Evolutionary conservation across 1,140 invertebrate species (phyloP), one percentile per base, ranked within the genome.

Genomic region (Lepidurus arcticus): DNA sequence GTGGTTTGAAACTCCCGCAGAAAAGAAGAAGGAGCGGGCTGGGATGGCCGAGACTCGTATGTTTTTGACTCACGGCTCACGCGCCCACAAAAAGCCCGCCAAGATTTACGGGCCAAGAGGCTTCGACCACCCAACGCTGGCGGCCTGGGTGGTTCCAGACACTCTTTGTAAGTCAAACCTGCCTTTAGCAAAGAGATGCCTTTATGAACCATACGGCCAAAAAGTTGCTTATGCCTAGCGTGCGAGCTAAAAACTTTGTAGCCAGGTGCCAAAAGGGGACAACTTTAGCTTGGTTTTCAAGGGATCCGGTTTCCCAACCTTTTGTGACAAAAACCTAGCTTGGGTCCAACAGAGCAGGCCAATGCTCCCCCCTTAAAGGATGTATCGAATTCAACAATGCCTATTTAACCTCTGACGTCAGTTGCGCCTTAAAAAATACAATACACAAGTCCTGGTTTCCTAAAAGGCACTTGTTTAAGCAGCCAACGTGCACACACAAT

Each of bases 21-120:
- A 13, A 65, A 65, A 21, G 53, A 53, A 53, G 21, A 21, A 21
- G 53, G 53, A 65, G 53, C 53, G 53, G 53, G 53, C n/a, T 21
- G 53, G 53, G 34, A 34, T 34, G 34, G 21, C 53, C 53, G 53
- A 21, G 53, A 65, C 21, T 65, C 53, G 21, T 65, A 65, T 65
- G 53, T 65, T 65, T 65, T 65, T 65, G 53, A 65, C 53, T 65
- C 53, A 65, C 53, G 53, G 53, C 53, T 65, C 53, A 65, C 53
- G 53, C 53, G 53, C 53, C 53, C 53, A 65, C 53, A 65, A 65
- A 65, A 65, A 65, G 53, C 53, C 53, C 53, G 53, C 53, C 16
- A 21, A 65, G 53, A 65, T 65, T 65, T 65, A 65, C 53, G 53
- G 53, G 53, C n/a, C 53, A 65, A 65, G 53, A 65, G 53, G 53